A percentile compares a stretch with the other conserved stretches of the same genome.
phyloP scores from a whole-genome alignment of 2,888 invertebrate genomes.

The Phorcus lineatus region DNA sequence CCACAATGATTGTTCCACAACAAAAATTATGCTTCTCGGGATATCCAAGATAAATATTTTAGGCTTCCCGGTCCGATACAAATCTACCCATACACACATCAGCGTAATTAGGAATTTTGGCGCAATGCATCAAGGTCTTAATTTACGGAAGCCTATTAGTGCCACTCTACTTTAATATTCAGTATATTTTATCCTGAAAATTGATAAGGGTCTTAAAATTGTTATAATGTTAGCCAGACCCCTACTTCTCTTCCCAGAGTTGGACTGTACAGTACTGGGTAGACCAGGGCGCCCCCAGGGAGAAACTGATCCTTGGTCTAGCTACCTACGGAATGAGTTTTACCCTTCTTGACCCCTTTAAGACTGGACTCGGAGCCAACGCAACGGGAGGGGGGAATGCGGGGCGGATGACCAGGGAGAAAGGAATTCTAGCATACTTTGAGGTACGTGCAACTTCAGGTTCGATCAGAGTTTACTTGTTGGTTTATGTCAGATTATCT shows the following conservation, averaged over 20 bases:
- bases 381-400: conserved; percentile 54
- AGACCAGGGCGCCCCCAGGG: conserved; percentile 88
- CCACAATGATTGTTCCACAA: no score
- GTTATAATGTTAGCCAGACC: no score
- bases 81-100: no score
- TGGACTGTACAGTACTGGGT: conserved; percentile 65
- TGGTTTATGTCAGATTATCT: no score
- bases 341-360: conserved; percentile 82
- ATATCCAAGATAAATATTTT: no score
- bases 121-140: background rate
- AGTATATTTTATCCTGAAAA: no score
- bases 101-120: background rate
- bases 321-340: conserved; percentile 92
- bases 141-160: no score
- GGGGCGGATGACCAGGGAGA: conserved; percentile 62
- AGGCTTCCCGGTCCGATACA: no score
- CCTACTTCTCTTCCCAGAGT: conserved; percentile 42
- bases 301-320: conserved; percentile 94
- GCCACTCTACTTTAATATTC: no score
- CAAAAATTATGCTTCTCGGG: no score
- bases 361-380: conserved; percentile 56
- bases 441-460: conserved; percentile 58
- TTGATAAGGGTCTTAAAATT: no score
- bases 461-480: no score
- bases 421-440: conserved; percentile 68